phyloP scores from a whole-genome alignment of 2,113 vertebrate genomes.

The Otocyon megalotis region DNA sequence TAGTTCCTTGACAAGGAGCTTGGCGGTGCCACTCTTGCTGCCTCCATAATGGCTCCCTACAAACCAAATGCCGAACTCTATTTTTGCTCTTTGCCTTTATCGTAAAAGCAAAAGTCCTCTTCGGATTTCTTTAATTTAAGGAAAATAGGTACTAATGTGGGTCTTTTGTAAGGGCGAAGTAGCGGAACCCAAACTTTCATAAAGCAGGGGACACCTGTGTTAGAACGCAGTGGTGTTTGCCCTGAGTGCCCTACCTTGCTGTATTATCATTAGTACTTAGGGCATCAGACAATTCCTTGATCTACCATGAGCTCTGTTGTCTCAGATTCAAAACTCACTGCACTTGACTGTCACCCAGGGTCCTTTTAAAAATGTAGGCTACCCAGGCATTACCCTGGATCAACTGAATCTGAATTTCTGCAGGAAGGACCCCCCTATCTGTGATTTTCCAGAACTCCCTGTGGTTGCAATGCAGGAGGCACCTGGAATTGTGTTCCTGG shows the following conservation, averaged over 20 bases:
- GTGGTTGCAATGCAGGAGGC: accelerated
- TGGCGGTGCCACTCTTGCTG: not conserved
- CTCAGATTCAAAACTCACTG: not conserved
- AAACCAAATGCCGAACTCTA: not conserved
- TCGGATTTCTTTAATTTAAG: not conserved
- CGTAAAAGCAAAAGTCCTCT: not conserved
- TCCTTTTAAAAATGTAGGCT: not conserved
- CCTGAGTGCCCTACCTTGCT: not conserved
- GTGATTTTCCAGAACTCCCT: not conserved
- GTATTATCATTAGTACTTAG: not conserved
- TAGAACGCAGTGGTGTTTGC: not conserved
- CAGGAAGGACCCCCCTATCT: too few species aligned
- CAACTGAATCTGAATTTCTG: not conserved
- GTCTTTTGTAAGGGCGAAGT: not conserved
- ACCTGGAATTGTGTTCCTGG: accelerated
- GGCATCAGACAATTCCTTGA: not conserved
- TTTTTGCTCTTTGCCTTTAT: not conserved
- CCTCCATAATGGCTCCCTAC: not conserved
- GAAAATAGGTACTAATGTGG: not conserved
- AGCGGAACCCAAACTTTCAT: not conserved
- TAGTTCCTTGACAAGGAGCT: not conserved
- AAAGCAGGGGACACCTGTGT: not conserved
- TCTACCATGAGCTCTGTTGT: not conserved
- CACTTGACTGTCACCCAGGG: not conserved
- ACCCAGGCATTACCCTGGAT: accelerated